Base-by-base conservation (phyloP, 2,797 vertebrate species). In the Coreius guichenoti region DNA sequence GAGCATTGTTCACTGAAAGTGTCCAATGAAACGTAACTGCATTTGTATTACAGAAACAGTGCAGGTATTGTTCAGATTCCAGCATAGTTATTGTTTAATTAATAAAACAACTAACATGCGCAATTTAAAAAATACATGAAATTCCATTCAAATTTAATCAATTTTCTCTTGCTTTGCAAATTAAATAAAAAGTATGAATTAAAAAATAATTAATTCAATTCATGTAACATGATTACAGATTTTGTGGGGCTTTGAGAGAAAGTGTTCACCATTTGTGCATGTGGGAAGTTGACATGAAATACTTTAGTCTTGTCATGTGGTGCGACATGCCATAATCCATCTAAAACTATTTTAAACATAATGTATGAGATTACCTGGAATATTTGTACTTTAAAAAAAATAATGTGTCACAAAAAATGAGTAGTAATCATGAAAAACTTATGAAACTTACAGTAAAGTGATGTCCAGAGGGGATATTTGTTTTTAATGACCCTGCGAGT, bases 1-100 rank as follows among this genome's bases (percentile, higher is more conserved):
- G 73, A 74, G 84, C 51, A 74, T 85, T 80, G 76, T 78, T 61
- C 63, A 82, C 65, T 70, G 80, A 80, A 54, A 69, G 80, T 74
- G 31, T 74, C 68, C 74, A 82, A 31, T 63, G 47, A 68, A 83
- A 84, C 31, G 16, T 36, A 54, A 67, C 63, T 58, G 74, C 45
- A 56, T 51, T 75, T 56, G 31, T 51, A 54, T 76, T 54, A 26
- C 26, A 29, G 31, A 65, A 29, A 26, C 26, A 13, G 9, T 21
- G 73, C 61, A 23, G 47, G 61, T 69, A 77, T 84, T 73, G 26
- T 63, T 81, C 31, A 51, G 45, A 51, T 61, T 61, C 14, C 74
- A 36, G 54, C 31, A 61, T 12, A 31, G 23, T 21, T 74, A 17
- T 69, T 65, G n/a, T 23, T 79, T 79, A 65, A 79, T 45, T 79